Evolutionary conservation across 2,797 vertebrate genomes (phyloP).

Genomic region (Megaceryle alcyon): DNA sequence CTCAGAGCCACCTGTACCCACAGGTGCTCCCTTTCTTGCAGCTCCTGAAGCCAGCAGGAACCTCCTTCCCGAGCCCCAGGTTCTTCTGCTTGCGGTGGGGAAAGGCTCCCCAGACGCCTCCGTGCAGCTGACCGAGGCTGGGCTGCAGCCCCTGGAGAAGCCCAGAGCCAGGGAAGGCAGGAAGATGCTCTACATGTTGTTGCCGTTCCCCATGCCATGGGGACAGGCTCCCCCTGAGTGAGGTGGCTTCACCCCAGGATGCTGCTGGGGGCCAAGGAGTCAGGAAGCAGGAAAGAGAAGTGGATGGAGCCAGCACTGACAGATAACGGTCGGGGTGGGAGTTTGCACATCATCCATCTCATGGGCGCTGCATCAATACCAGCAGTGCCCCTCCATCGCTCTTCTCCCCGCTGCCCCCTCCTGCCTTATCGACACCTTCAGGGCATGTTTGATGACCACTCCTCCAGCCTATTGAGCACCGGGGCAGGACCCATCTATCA

Average conservation of each 20-base stretch:
- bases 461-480: neutral
- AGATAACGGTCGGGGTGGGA: neutral
- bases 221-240: neutral
- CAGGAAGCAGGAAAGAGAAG: neutral
- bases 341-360: neutral
- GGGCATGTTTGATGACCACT: neutral
- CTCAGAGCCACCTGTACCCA: neutral
- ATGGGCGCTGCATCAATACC: neutral
- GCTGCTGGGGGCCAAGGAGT: neutral
- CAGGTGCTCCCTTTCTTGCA: neutral
- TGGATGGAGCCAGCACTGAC: accelerated
- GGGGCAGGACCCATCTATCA: conserved; percentile 58
- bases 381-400: neutral
- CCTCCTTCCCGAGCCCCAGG: neutral
- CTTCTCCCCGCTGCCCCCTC: neutral
- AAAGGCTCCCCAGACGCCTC: neutral
- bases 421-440: neutral
- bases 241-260: accelerated
- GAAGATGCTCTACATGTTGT: neutral
- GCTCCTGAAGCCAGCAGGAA: neutral
- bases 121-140: neutral
- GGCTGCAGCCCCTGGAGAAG: neutral
- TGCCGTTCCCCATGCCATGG: accelerated
- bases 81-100: neutral
- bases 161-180: too few species aligned